Evolutionary conservation across 2,888 invertebrate genomes (phyloP).

Genomic region (Ormyrus rosae): DNA sequence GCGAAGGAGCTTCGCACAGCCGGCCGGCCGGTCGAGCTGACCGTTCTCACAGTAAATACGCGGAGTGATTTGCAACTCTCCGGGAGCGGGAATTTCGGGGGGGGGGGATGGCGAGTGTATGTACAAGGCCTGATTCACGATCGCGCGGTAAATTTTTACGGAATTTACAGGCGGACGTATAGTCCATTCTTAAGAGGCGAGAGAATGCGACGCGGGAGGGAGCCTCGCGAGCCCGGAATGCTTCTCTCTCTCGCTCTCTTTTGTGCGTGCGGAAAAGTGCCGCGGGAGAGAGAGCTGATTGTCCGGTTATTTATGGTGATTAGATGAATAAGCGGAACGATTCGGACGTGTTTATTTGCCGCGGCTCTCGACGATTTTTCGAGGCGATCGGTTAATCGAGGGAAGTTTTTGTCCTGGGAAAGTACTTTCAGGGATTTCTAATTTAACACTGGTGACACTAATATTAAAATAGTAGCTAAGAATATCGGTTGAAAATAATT

Average conservation of each 20-base stretch:
- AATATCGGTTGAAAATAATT: too few relatives aligned
- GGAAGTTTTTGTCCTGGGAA: too few relatives aligned
- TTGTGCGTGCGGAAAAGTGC: background rate
- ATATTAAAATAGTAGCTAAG: too few relatives aligned
- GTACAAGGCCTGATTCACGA: slow-evolving; percentile 65
- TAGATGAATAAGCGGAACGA: background rate
- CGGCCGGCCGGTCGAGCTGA: slow-evolving; percentile 62
- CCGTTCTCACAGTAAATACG: slow-evolving; percentile 76
- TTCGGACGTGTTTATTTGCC: too few relatives aligned
- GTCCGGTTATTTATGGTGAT: slow-evolving; percentile 32
- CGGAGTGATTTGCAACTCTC: slow-evolving; percentile 75
- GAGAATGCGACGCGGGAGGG: background rate
- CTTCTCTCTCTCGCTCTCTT: background rate
- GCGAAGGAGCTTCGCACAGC: slow-evolving; percentile 54
- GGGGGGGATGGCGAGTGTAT: slow-evolving; percentile 23
- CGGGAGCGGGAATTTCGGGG: slow-evolving; percentile 20
- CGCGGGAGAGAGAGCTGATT: background rate
- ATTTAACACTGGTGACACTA: too few relatives aligned
- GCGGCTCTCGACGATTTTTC: too few relatives aligned
- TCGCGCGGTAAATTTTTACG: slow-evolving; percentile 65
- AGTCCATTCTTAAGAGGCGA: slow-evolving; percentile 30
- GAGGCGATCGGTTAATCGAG: too few relatives aligned
- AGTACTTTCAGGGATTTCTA: too few relatives aligned
- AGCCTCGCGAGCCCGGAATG: background rate
- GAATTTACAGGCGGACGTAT: slow-evolving; percentile 63